A percentile compares a stretch with the other conserved stretches of the same genome.
phyloP scores from a whole-genome alignment of 1,140 invertebrate species.

The Zaprionus ornatus region DNA sequence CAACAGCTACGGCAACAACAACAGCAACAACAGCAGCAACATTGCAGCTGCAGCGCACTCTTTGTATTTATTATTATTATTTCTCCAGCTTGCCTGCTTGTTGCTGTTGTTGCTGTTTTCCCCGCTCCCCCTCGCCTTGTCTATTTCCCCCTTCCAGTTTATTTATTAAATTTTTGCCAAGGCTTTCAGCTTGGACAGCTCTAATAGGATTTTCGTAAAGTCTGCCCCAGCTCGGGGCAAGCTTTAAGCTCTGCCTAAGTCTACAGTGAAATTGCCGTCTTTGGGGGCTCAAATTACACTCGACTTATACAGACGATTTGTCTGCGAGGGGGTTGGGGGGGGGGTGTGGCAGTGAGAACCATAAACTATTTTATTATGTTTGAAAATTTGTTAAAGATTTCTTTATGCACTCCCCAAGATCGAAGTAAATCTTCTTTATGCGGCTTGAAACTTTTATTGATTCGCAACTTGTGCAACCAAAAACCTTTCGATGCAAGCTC shows the following conservation, averaged over 20 bases:
- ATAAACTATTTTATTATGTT: conserved; percentile 5
- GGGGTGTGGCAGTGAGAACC: neutral
- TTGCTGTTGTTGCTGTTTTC: neutral
- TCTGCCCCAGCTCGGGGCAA: conserved; percentile 27
- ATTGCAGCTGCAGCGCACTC: conserved; percentile 60
- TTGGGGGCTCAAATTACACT: conserved; percentile 46
- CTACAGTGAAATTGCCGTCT: conserved; percentile 31
- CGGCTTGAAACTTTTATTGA: conserved; percentile 3
- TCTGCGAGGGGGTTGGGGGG: neutral
- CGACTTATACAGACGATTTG: conserved; percentile 3
- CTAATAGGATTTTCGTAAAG: conserved; percentile 72
- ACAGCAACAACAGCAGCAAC: neutral
- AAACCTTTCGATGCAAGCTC: neutral
- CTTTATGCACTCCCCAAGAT: neutral
- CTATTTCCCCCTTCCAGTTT: conserved; percentile 31
- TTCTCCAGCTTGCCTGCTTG: conserved; percentile 35
- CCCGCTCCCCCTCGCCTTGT: neutral
- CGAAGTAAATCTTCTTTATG: conserved; percentile 1
- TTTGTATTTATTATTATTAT: conserved; percentile 74
- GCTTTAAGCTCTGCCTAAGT: conserved; percentile 21
- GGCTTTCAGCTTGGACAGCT: conserved; percentile 58
- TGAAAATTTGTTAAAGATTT: conserved; percentile 3
- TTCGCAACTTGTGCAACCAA: conserved; percentile 5
- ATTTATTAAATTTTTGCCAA: conserved; percentile 72
- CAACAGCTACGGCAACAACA: neutral